phyloP scores from a whole-genome alignment of 2,797 vertebrate genomes.

The Gadopsis marmoratus region DNA sequence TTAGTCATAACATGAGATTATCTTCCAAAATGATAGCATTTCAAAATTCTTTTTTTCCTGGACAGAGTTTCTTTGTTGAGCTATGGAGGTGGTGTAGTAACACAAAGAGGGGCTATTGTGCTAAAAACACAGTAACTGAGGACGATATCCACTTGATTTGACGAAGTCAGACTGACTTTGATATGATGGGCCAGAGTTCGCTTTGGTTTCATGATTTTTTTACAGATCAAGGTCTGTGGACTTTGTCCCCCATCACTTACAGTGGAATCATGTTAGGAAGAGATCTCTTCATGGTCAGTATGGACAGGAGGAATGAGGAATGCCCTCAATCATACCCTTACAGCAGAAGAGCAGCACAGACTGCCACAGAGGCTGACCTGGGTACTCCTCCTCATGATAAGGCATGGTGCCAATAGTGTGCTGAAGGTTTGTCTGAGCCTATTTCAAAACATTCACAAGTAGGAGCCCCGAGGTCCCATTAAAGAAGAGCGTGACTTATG shows the following conservation, averaged over 20 bases:
- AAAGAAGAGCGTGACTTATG: slow-evolving; percentile 5
- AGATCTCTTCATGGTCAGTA: background rate
- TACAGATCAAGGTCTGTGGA: background rate
- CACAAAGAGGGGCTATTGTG: background rate
- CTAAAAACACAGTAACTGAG: background rate
- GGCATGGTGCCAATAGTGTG: slow-evolving; percentile 72
- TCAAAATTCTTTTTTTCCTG: background rate
- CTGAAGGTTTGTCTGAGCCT: slow-evolving; percentile 2
- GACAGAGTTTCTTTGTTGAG: background rate
- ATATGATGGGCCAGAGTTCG: no score
- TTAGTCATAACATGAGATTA: background rate
- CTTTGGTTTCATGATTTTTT: background rate
- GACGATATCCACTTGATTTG: no score
- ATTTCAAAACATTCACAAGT: slow-evolving; percentile 46
- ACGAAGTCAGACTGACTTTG: background rate
- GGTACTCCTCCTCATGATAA: slow-evolving; percentile 77
- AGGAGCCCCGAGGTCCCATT: slow-evolving; percentile 17
- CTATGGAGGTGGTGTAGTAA: background rate
- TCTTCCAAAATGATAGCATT: background rate
- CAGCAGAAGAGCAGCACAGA: slow-evolving; percentile 85
- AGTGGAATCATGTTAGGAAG: background rate
- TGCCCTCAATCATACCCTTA: slow-evolving; percentile 86
- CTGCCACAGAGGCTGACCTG: slow-evolving; percentile 81
- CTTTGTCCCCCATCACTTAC: background rate
- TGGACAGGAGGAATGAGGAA: slow-evolving; percentile 34